These are phyloP conservation scores for Hyposoter didymator DNA, from an alignment of 2,888 invertebrate genomes.

Conservation along the genomic window DNA sequence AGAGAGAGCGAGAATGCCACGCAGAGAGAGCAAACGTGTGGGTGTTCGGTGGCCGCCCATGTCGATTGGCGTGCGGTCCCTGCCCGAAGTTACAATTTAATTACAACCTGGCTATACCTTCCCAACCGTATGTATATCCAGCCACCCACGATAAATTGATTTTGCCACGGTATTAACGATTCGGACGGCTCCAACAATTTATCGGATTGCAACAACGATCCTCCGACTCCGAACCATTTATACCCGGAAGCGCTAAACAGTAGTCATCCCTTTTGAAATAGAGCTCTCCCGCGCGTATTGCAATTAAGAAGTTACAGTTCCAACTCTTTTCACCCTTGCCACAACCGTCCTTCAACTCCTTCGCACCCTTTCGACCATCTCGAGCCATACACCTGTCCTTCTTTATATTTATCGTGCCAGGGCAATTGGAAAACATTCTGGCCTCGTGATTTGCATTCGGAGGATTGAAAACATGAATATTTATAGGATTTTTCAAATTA, in stretches of 20 bases:
- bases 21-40: conserved; percentile 62
- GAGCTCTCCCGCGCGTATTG: conserved; percentile 64
- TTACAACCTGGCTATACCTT: conserved; percentile 79
- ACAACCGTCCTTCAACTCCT: conserved; percentile 8
- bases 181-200: conserved; percentile 72
- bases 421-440: background rate
- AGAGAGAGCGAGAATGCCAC: conserved; percentile 14
- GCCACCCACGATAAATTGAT: conserved; percentile 84
- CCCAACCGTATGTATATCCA: conserved; percentile 80
- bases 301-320: conserved; percentile 71
- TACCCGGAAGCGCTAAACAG: conserved; percentile 81
- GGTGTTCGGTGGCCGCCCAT: conserved; percentile 79
- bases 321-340: conserved; percentile 54
- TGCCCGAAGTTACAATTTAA: conserved; percentile 84
- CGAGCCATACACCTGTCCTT: conserved; percentile 44
- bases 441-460: background rate
- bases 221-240: conserved; percentile 66
- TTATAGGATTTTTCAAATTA: background rate
- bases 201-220: conserved; percentile 61
- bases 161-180: conserved; percentile 83
- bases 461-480: background rate
- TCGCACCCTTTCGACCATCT: conserved; percentile 30
- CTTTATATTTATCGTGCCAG: conserved; percentile 5
- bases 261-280: conserved; percentile 75
- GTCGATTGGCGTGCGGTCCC: conserved; percentile 82